These are phyloP conservation scores for Perdita meconis DNA, from an alignment of 2,888 invertebrate genomes.

Conservation along the genomic window DNA sequence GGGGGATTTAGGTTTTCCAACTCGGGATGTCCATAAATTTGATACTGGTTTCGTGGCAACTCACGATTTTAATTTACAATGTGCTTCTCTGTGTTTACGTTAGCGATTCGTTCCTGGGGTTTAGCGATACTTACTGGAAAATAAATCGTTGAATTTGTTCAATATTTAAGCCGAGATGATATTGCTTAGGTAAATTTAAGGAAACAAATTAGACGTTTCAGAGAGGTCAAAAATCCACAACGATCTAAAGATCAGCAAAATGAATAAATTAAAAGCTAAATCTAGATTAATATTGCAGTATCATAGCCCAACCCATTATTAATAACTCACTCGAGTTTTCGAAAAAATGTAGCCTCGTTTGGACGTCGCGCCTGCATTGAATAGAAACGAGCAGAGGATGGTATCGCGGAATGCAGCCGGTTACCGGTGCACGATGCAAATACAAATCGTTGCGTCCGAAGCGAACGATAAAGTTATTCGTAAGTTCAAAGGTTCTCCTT, in stretches of 20 bases:
- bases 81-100: conserved; percentile 47
- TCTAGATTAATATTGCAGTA: too few relatives aligned
- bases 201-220: too few relatives aligned
- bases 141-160: too few relatives aligned
- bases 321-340: too few relatives aligned
- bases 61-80: conserved; percentile 61
- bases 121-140: too few relatives aligned
- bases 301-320: too few relatives aligned
- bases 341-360: too few relatives aligned
- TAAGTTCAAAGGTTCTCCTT: conserved; percentile 30
- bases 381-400: not conserved
- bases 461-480: conserved; percentile 35
- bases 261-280: too few relatives aligned
- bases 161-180: too few relatives aligned
- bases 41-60: conserved; percentile 61
- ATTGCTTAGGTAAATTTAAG: too few relatives aligned
- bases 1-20: conserved; percentile 71
- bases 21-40: conserved; percentile 60
- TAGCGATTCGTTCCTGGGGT: not conserved
- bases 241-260: too few relatives aligned
- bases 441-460: conserved; percentile 17
- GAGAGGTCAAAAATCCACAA: too few relatives aligned
- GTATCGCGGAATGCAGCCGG: not conserved
- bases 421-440: not conserved
- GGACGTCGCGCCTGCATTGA: not conserved